Conservation (phyloP, 2,797 vertebrate genomes). For the Remorina albescens region DNA sequence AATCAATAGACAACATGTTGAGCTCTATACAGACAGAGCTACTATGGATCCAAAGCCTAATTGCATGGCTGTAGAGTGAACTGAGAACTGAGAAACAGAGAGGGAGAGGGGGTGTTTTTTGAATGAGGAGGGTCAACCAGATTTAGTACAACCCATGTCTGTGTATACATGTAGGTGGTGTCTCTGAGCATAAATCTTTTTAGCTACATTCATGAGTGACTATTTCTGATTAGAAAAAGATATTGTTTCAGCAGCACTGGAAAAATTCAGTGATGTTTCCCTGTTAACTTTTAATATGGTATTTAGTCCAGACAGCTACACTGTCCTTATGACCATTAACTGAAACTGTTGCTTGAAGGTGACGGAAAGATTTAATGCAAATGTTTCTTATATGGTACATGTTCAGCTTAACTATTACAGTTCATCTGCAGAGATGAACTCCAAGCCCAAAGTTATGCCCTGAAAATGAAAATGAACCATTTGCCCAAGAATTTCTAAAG, state of each 20-base stretch:
- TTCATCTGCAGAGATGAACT: constrained; percentile 8
- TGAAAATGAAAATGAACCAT: constrained; percentile 22
- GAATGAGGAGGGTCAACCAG: neutral
- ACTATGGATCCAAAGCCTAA: constrained; percentile 63
- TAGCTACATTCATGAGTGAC: neutral
- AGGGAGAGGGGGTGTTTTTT: neutral
- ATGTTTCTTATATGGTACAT: neutral
- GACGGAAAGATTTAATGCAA: neutral
- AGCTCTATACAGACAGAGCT: constrained; percentile 51
- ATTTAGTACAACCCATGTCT: neutral
- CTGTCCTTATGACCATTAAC: no score
- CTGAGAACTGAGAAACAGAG: neutral
- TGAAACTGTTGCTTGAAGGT: no score
- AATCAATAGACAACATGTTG: constrained; percentile 74
- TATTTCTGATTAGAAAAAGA: neutral
- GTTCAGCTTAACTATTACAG: neutral
- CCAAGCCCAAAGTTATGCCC: neutral
- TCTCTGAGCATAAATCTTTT: neutral
- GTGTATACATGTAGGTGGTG: neutral
- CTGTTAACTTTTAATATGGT: neutral
- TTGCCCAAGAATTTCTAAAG: constrained; percentile 41
- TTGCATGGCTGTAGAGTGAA: constrained; percentile 41
- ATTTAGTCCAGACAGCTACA: neutral
- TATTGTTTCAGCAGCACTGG: neutral
- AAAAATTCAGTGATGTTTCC: neutral